Base-by-base conservation (phyloP, 2,888 invertebrate species). In the Dolomedes plantarius region DNA sequence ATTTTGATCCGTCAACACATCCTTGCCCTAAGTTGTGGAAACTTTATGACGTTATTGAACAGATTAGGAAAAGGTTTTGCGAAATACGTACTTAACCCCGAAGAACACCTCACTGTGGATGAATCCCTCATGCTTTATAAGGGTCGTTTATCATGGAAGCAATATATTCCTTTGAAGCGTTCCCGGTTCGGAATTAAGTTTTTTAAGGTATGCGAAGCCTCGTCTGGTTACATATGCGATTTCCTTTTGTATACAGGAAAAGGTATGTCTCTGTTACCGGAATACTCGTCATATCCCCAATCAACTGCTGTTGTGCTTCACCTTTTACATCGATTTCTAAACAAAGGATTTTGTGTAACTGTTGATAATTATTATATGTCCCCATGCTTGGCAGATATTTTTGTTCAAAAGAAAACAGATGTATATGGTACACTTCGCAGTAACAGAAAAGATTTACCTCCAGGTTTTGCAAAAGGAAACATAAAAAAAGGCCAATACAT, bases 151-250 rank as follows among this genome's bases (percentile, higher is more conserved):
- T 31, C 65, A 31, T 85, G 74, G 50, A 85, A 77, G 29, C 87
- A 89, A 56, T 89, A 86, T 76, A 81, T 89, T 23, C 87, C 88
- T 29, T 32, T 82, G 6, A 88, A 89, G 50, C 27, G 86, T 41
- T 79, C 67, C n/a, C 9, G 87, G n/a, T 89, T 89, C 56, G 89
- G 86, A 27, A 56, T 88, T n/a, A 89, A 88, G 67, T 41, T 71
- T 46, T 88, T 74, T 39, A 75, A 82, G 16, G 2, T 88, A 16
- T 78, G 75, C 31, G 88, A 88, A 41, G 50, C 36, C 13, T 13
- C 7, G 5, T 82, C 83, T 19, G 69, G 79, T 23, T 88, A 82
- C 46, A 73, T 88, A n/a, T 29, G 79, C 0, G 64, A 75, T 36
- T 67, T 46, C 0, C 65, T 29, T 29, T 2, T 29, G 56, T 56